Evolutionary conservation across 2,797 vertebrate genomes (phyloP).

Genomic region (Tachyglossus aculeatus): DNA sequence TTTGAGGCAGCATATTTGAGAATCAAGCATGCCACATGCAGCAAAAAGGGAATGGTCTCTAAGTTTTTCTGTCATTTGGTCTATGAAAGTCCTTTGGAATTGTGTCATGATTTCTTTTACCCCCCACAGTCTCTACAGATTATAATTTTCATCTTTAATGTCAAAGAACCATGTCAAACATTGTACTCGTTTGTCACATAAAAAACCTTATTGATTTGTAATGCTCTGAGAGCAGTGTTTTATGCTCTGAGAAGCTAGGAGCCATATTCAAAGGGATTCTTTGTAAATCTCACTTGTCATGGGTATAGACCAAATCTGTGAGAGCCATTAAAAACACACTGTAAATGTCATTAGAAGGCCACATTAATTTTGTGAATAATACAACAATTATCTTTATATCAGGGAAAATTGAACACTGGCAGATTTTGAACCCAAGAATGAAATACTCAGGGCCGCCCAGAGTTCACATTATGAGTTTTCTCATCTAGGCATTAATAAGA

Average conservation of each 20-base stretch:
- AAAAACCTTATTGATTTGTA: neutral
- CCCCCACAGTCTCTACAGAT: neutral
- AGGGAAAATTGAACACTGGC: constrained; percentile 2
- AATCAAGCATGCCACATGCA: accelerated
- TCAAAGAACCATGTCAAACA: neutral
- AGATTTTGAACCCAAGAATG: neutral
- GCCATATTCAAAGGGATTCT: constrained; percentile 23
- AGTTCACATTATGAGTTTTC: constrained; percentile 5
- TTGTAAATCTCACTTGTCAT: constrained; percentile 21
- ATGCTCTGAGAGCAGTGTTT: neutral
- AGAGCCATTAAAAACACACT: neutral
- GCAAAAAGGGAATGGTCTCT: accelerated
- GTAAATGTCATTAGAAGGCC: constrained; percentile 22
- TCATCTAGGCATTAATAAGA: neutral
- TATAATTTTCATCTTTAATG: constrained; percentile 4
- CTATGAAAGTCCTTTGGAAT: neutral
- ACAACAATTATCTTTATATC: neutral
- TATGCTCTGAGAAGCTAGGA: neutral
- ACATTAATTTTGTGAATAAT: neutral
- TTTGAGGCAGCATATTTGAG: neutral
- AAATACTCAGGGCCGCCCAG: constrained; percentile 42
- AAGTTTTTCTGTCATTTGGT: neutral
- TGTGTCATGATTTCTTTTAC: accelerated
- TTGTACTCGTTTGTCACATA: neutral
- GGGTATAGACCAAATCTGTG: neutral